Evolutionary conservation across 2,888 invertebrate species (phyloP), one percentile per base, ranked within the genome.

Genomic region (Brachynemurus nebulosus): DNA sequence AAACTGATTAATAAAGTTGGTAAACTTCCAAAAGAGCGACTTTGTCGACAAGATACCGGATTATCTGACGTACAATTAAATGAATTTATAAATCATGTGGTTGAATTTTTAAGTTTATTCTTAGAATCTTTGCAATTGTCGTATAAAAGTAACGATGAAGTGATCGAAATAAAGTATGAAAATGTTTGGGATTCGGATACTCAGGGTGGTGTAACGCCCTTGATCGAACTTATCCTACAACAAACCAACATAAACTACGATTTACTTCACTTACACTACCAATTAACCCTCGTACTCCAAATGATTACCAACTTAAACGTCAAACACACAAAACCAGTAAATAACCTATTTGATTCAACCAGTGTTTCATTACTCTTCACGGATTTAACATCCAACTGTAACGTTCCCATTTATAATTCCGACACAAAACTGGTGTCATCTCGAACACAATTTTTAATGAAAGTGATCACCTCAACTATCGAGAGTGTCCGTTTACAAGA

Each of bases 21-120:
- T 1, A 85, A 86, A 61, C 64, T 86, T 41, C 90, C 91, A 0
- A 89, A 86, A 62, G 90, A 91, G 54, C 74, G 83, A 50, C 67
- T 90, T 41, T 89, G 88, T 52, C 67, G 74, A 45, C 86, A 86
- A 66, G 84, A 84, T 50, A 70, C 83, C 18, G 82, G 82, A 9
- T 69, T 86, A 49, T 72, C 78, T 4, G 78, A 81, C 50, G 66
- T 70, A 2, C 72, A 75, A 53, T 66, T 86, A 52, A 54, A 67
- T 4, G 57, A 58, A 34, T 73, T 74, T 53, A 59, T 74, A 4
- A 59, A 66, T 53, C 61, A 64, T 7, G 63, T 64, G 3, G 65
- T 68, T 0, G 59, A 61, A 35, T 75, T 73, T 56, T 62, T 76
- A 38, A 63, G 66, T 37, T 56, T 57, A 17, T 75, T 71, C 53